Evolutionary conservation across 2,797 vertebrate species (phyloP).

Genomic region (Ctenopoma kingsleyae): DNA sequence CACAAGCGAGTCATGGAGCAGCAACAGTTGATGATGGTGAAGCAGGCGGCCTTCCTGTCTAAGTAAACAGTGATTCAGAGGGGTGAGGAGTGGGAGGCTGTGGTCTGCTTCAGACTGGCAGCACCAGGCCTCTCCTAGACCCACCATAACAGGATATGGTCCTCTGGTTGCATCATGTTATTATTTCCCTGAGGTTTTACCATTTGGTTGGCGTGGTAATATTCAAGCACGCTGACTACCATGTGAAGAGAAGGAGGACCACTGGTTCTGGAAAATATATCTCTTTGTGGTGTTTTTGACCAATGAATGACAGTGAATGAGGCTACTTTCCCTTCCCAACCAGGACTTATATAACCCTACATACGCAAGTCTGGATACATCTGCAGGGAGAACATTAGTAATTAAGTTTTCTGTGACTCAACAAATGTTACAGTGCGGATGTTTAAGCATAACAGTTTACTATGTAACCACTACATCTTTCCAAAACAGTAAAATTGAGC

Average conservation of each 20-base stretch:
- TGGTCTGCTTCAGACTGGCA: slow-evolving; percentile 68
- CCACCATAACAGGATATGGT: slow-evolving; percentile 83
- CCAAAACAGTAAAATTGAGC: slow-evolving; percentile 37
- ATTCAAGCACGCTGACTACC: slow-evolving; percentile 40
- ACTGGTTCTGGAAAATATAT: slow-evolving; percentile 71
- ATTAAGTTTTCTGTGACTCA: slow-evolving; percentile 74
- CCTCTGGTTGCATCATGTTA: slow-evolving; percentile 60
- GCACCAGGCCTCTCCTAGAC: slow-evolving; percentile 66
- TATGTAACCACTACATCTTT: slow-evolving; percentile 37
- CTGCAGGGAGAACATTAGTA: slow-evolving; percentile 70
- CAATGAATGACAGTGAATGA: slow-evolving; percentile 53
- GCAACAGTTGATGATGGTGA: slow-evolving; percentile 73
- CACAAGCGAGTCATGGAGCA: slow-evolving; percentile 77
- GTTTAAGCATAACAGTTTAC: slow-evolving; percentile 47
- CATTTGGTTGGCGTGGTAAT: slow-evolving; percentile 58
- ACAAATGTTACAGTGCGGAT: slow-evolving; percentile 44
- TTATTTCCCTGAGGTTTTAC: slow-evolving; percentile 67
- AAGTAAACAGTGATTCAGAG: slow-evolving; percentile 84
- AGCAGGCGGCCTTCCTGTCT: slow-evolving; percentile 78
- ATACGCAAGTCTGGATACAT: slow-evolving; percentile 58
- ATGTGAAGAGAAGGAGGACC: slow-evolving; percentile 44
- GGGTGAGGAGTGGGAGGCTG: slow-evolving; percentile 78
- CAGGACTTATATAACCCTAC: slow-evolving; percentile 74
- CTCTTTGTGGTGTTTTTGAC: slow-evolving; percentile 60
- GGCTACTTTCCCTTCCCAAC: slow-evolving; percentile 59